Conservation (phyloP, 1,140 invertebrate genomes). For the Pararge aegeria region DNA sequence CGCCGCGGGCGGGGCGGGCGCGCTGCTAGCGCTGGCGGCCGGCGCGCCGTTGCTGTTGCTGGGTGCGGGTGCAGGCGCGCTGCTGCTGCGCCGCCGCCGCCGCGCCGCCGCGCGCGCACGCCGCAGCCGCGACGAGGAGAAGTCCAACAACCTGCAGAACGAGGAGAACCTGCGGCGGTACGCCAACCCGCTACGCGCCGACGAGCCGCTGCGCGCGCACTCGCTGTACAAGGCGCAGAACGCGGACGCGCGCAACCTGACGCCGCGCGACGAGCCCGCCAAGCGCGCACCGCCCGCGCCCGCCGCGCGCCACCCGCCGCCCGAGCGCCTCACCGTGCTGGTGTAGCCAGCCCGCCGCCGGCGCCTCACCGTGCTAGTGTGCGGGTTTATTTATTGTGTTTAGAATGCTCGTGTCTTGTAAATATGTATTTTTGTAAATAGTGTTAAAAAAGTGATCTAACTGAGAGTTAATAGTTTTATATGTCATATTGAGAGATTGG, state of each 20-base stretch:
- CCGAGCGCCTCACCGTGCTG: constrained; percentile 73
- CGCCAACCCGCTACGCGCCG: constrained; percentile 79
- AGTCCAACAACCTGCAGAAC: constrained; percentile 93
- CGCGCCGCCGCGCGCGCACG: constrained; percentile 80
- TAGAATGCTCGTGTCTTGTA: constrained; percentile 49
- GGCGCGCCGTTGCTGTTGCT: constrained; percentile 78
- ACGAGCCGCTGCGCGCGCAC: constrained; percentile 82
- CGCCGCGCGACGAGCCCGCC: constrained; percentile 88
- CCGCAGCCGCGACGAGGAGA: constrained; percentile 89
- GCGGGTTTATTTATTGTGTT: constrained; percentile 59
- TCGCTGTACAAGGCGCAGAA: constrained; percentile 87
- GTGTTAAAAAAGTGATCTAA: constrained; percentile 43
- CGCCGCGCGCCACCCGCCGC: constrained; percentile 47
- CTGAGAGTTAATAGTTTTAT: constrained; percentile 33
- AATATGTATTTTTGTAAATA: constrained; percentile 74
- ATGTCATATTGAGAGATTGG: constrained; percentile 47
- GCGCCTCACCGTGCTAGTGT: constrained; percentile 55
- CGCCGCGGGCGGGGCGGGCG: constrained; percentile 83
- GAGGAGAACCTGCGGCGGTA: constrained; percentile 91
- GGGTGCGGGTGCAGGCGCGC: constrained; percentile 54
- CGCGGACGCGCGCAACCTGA: constrained; percentile 88
- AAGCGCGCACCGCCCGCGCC: constrained; percentile 82
- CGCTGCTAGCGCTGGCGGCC: constrained; percentile 81
- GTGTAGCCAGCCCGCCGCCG: constrained; percentile 44
- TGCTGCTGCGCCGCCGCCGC: constrained; percentile 79